Evolutionary conservation across 2,888 invertebrate genomes (phyloP).

Genomic region (Sylvicola cinctus): DNA sequence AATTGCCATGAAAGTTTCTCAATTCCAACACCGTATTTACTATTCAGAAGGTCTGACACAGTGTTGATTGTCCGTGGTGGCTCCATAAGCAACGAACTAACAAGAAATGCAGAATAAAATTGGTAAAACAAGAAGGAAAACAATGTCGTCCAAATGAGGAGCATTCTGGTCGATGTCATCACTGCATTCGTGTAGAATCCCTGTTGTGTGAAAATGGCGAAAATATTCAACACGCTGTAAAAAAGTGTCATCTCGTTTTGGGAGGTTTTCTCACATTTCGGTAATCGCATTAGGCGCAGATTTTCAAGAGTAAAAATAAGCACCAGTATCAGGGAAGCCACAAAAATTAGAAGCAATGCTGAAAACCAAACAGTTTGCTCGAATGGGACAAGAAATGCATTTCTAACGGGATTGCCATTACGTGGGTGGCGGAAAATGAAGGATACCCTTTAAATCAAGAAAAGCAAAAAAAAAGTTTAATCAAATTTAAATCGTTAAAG

Average conservation of each 20-base stretch:
- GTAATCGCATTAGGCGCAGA: too few species aligned
- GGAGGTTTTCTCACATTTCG: not conserved
- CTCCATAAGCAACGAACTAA: conserved; percentile 39
- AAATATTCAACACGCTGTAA: not conserved
- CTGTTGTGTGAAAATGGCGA: conserved; percentile 3
- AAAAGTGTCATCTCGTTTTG: not conserved
- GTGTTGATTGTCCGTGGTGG: conserved; percentile 39
- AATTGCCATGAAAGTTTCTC: conserved; percentile 33
- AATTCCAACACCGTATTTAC: conserved; percentile 35
- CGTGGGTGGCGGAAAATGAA: too few species aligned
- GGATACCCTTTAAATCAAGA: too few species aligned
- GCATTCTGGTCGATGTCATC: not conserved
- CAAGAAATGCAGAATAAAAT: conserved; percentile 48
- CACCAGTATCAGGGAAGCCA: too few species aligned
- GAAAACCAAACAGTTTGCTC: too few species aligned
- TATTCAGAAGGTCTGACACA: conserved; percentile 33
- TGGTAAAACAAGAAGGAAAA: conserved; percentile 41
- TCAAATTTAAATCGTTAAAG: too few species aligned
- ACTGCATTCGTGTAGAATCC: conserved; percentile 1
- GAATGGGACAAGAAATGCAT: too few species aligned
- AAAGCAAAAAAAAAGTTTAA: too few species aligned
- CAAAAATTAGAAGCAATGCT: too few species aligned
- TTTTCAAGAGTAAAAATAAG: too few species aligned
- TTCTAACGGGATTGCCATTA: too few species aligned
- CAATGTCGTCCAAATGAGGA: conserved; percentile 11